These are phyloP conservation scores for Tholera decimalis DNA, from an alignment of 2,888 invertebrate species.

Conservation along the genomic window DNA sequence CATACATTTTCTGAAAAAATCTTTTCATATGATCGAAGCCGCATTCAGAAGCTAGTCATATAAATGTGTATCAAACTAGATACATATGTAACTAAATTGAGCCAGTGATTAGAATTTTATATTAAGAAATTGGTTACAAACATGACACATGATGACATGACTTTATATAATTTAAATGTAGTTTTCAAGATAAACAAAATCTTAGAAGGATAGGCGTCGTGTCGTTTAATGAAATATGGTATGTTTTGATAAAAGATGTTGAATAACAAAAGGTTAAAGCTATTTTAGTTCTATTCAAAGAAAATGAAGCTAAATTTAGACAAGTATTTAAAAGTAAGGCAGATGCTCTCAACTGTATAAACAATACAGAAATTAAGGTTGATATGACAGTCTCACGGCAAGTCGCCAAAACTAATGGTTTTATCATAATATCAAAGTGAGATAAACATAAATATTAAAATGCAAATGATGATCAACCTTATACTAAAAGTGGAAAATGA, in stretches of 20 bases:
- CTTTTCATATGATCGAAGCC: too few species aligned
- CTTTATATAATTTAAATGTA: conserved; percentile 50
- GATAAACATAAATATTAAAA: conserved; percentile 69
- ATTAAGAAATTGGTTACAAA: conserved; percentile 59
- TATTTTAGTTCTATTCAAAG: conserved; percentile 24
- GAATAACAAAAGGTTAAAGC: conserved; percentile 13
- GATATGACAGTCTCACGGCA: conserved; percentile 66
- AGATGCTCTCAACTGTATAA: conserved; percentile 67
- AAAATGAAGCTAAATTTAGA: conserved; percentile 37
- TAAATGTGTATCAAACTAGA: conserved; percentile 42
- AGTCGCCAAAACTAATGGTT: conserved; percentile 75
- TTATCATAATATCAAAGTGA: conserved; percentile 65
- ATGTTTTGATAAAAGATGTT: conserved; percentile 11
- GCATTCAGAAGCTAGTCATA: too few species aligned
- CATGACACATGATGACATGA: conserved; percentile 46
- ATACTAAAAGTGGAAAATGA: conserved; percentile 42
- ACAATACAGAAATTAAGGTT: conserved; percentile 66
- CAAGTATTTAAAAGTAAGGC: conserved; percentile 43
- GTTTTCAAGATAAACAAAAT: conserved; percentile 39
- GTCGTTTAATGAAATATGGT: conserved; percentile 13
- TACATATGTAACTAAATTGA: conserved; percentile 45
- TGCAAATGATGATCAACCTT: conserved; percentile 40
- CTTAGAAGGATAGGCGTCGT: conserved; percentile 28
- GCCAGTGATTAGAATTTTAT: conserved; percentile 37
- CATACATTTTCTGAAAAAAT: too few species aligned